Evolutionary conservation across 1,140 invertebrate species (phyloP).

Genomic region (Branchinecta lindahli): DNA sequence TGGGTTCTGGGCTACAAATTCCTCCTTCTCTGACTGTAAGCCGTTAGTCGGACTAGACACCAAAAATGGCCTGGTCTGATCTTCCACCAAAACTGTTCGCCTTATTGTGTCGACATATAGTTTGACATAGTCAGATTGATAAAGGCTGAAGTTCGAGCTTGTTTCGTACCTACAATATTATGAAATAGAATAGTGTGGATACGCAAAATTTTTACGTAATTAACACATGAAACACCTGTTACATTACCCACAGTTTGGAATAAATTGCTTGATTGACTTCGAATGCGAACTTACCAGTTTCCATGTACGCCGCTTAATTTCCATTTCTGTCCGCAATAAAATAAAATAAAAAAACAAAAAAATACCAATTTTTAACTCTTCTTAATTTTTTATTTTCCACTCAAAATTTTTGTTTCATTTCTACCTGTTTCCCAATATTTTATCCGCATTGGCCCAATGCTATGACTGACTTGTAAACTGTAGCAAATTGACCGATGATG

Average conservation of each 20-base stretch:
- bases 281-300: not conserved
- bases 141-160: constrained; percentile 37
- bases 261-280: not conserved
- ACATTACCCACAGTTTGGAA: not conserved
- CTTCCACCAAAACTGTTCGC: constrained; percentile 43
- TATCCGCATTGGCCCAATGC: too few species aligned
- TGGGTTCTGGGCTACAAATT: constrained; percentile 59
- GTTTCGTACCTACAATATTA: constrained; percentile 53
- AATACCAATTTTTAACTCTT: too few species aligned
- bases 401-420: not conserved
- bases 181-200: constrained; percentile 12
- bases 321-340: too few species aligned
- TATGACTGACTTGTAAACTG: too few species aligned
- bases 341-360: too few species aligned
- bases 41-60: constrained; percentile 89
- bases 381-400: not conserved
- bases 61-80: constrained; percentile 49
- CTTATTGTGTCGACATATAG: constrained; percentile 69
- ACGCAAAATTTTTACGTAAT: constrained; percentile 29
- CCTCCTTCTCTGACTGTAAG: constrained; percentile 49
- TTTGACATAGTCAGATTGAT: constrained; percentile 64
- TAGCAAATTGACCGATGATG: too few species aligned
- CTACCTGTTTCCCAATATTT: too few species aligned
- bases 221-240: not conserved
- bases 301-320: too few species aligned